phyloP scores from a whole-genome alignment of 2,113 vertebrate species.

The Pampusana beccarii region DNA sequence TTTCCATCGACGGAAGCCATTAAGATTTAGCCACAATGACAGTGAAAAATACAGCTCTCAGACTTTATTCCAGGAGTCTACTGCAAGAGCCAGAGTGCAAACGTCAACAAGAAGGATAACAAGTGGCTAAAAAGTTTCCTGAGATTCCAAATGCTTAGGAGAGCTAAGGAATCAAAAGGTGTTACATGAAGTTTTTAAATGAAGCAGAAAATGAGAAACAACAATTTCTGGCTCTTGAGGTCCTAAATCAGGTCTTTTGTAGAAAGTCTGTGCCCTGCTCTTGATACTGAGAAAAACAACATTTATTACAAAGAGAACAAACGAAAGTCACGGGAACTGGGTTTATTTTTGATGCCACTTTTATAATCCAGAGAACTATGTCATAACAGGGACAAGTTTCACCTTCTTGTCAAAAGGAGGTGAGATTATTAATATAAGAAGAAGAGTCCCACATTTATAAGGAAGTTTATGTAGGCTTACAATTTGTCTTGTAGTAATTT shows the following conservation, averaged over 20 bases:
- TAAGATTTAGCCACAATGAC: neutral
- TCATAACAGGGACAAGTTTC: neutral
- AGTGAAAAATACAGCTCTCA: neutral
- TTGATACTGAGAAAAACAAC: neutral
- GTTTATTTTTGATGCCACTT: neutral
- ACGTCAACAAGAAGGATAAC: neutral
- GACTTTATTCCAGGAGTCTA: neutral
- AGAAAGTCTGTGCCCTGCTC: neutral
- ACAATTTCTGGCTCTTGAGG: neutral
- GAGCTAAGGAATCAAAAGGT: neutral
- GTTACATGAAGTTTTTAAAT: neutral
- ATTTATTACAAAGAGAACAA: neutral
- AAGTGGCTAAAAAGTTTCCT: neutral
- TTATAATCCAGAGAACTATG: neutral
- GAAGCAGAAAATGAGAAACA: neutral
- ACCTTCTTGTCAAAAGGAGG: neutral
- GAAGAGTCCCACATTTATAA: accelerated
- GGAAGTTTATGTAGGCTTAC: neutral
- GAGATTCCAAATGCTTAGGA: neutral
- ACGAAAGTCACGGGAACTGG: neutral
- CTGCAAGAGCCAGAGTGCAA: neutral
- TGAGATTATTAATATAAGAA: neutral
- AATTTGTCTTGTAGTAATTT: neutral
- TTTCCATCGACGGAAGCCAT: neutral
- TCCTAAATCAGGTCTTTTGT: neutral